Evolutionary conservation across 2,113 vertebrate genomes (phyloP).

Genomic region (Pholis gunnellus): DNA sequence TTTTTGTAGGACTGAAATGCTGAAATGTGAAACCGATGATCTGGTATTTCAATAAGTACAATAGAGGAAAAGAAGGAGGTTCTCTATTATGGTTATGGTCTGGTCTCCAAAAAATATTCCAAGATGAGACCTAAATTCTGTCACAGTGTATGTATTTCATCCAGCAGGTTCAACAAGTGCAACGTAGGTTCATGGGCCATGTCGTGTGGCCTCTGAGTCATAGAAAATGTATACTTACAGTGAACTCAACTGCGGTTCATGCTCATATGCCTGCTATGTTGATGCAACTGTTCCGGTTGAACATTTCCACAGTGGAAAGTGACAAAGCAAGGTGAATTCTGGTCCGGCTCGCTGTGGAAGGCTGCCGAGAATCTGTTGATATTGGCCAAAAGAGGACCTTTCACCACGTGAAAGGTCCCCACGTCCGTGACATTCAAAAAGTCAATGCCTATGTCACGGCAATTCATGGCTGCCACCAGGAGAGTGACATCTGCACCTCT

Average conservation of each 20-base stretch:
- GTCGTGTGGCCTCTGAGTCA: background rate
- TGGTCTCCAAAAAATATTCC: background rate
- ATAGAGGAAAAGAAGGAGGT: background rate
- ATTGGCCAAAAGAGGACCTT: constrained; percentile 13
- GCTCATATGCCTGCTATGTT: too few relatives aligned
- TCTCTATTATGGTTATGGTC: background rate
- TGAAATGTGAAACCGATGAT: background rate
- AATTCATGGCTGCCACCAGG: background rate
- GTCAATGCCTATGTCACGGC: constrained; percentile 22
- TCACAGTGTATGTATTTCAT: background rate
- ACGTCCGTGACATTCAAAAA: constrained; percentile 59
- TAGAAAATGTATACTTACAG: background rate
- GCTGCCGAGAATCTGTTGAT: constrained; percentile 20
- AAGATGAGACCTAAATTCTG: background rate
- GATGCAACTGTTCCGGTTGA: too few relatives aligned
- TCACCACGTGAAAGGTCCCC: constrained; percentile 33
- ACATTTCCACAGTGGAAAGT: too few relatives aligned
- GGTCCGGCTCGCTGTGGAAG: background rate
- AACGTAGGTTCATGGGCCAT: too few relatives aligned
- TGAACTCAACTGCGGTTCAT: too few relatives aligned
- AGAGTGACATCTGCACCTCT: constrained; percentile 25
- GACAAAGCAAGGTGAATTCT: too few relatives aligned
- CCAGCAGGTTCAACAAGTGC: background rate
- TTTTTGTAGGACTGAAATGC: background rate
- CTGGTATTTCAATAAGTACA: background rate